These are phyloP conservation scores for Florisuga fusca DNA, from an alignment of 2,797 vertebrate genomes.

Conservation along the genomic window DNA sequence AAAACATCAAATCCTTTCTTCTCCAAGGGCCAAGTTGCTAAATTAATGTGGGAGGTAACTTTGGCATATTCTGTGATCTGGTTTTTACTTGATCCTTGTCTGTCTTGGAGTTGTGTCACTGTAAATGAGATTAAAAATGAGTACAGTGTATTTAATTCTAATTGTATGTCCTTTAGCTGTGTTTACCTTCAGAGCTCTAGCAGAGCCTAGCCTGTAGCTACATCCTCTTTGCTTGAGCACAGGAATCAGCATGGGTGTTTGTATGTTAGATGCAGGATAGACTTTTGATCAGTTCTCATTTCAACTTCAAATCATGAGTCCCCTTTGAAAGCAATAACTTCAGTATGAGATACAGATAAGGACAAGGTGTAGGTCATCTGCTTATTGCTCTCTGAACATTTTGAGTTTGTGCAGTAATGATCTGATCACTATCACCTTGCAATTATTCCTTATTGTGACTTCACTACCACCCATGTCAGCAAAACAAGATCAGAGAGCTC, in stretches of 20 bases:
- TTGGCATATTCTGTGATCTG: neutral
- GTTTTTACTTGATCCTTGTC: neutral
- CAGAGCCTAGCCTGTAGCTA: neutral
- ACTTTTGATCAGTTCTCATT: neutral
- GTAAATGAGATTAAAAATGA: neutral
- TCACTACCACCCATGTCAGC: neutral
- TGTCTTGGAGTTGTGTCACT: neutral
- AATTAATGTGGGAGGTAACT: neutral
- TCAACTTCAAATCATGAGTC: neutral
- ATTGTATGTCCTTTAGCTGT: neutral
- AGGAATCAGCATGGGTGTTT: neutral
- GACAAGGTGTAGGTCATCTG: neutral
- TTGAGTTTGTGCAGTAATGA: neutral
- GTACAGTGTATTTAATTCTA: neutral
- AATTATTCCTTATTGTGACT: neutral
- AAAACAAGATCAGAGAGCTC: neutral
- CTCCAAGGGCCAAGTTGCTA: neutral
- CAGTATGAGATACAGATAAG: neutral
- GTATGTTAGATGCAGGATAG: neutral
- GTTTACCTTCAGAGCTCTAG: neutral
- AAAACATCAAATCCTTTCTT: neutral
- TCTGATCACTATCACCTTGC: neutral
- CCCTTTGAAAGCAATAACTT: neutral
- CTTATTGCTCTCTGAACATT: neutral
- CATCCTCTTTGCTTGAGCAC: neutral